A percentile compares a stretch with the other conserved stretches of the same genome.
Evolutionary conservation across 2,797 vertebrate species (phyloP).

Genomic region (Myioborus miniatus): DNA sequence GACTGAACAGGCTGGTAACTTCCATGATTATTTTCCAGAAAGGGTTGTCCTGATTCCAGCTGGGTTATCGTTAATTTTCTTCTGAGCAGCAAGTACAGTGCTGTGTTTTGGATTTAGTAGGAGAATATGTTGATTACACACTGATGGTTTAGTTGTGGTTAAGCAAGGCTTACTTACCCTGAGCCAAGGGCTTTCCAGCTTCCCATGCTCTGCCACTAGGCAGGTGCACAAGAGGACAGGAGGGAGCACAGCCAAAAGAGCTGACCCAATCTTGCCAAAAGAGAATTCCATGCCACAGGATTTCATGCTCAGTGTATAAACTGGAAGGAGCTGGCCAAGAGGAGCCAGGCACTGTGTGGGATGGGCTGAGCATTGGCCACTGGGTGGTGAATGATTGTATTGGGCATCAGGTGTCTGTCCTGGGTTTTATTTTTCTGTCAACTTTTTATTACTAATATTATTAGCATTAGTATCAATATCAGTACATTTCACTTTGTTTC

Average conservation of each 20-base stretch:
- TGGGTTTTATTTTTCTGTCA: neutral
- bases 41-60: neutral
- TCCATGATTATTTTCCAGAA: neutral
- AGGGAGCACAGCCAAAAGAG: neutral
- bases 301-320: neutral
- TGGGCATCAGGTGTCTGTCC: neutral
- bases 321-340: neutral
- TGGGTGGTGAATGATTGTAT: fast-evolving
- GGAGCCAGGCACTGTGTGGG: no score
- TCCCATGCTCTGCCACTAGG: neutral
- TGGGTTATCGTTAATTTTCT: neutral
- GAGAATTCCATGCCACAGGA: neutral
- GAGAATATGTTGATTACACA: neutral
- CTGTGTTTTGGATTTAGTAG: neutral
- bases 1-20: neutral
- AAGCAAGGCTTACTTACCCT: neutral
- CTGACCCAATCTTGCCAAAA: neutral
- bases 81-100: neutral
- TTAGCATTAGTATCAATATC: neutral
- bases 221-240: neutral
- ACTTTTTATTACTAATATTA: neutral
- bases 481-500: neutral
- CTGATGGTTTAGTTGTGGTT: neutral
- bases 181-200: neutral
- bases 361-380: neutral